Percentiles rank a stretch among this genome's conserved stretches.
These are phyloP conservation scores for Camponotus pennsylvanicus DNA, from an alignment of 1,140 invertebrate species.

Conservation along the genomic window DNA sequence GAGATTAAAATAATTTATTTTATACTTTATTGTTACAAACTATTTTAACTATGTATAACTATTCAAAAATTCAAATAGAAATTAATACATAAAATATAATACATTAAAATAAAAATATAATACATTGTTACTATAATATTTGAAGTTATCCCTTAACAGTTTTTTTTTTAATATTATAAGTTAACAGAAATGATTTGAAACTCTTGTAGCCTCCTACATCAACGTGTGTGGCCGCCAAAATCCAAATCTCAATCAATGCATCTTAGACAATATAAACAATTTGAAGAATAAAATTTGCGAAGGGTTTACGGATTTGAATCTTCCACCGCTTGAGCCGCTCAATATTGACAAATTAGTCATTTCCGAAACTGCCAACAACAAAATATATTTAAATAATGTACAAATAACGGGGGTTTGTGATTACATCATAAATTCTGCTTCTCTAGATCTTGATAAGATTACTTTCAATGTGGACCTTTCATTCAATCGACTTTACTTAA, in stretches of 20 bases:
- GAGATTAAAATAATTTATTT: background rate
- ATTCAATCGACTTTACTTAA: conserved; percentile 85
- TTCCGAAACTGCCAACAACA: conserved; percentile 81
- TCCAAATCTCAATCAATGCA: conserved; percentile 87
- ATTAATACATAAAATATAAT: too few species aligned
- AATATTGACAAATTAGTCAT: conserved; percentile 85
- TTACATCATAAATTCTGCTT: conserved; percentile 85
- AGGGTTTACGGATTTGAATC: conserved; percentile 89
- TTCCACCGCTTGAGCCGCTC: conserved; percentile 89
- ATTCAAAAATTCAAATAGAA: too few species aligned
- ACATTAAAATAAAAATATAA: background rate
- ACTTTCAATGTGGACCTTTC: conserved; percentile 82
- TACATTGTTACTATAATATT: background rate
- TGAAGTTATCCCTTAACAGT: background rate
- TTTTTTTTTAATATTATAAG: background rate
- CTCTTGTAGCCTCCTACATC: conserved; percentile 88
- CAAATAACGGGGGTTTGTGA: conserved; percentile 86
- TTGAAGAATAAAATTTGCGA: conserved; percentile 85
- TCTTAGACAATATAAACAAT: conserved; percentile 86
- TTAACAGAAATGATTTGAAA: background rate
- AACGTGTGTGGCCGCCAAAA: conserved; percentile 89
- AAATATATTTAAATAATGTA: conserved; percentile 85
- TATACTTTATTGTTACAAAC: background rate
- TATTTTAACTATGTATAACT: too few species aligned
- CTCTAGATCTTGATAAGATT: conserved; percentile 86